Base-by-base conservation (phyloP, 2,113 vertebrate species). In the Gymnogyps californianus region DNA sequence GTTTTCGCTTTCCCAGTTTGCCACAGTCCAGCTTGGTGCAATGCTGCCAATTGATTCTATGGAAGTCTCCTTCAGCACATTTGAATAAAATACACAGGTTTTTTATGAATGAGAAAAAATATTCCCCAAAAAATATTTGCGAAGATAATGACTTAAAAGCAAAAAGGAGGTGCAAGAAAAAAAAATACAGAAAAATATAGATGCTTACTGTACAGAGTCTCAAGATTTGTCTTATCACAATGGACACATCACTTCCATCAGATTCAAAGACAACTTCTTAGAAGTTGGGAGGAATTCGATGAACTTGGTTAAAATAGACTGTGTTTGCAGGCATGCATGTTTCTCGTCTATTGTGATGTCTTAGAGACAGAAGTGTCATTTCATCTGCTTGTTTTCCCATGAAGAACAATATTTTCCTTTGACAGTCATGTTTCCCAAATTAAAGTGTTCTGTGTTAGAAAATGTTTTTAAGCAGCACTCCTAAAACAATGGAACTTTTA, bases 321-420 rank as follows among this genome's bases (percentile, higher is more conserved):
- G 6, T 0, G 29, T 84, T 75, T 82, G 11, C 8, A 76, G 18
- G 7, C 13, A 52, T 29, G 7, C 0, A 13, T 13, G 2, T 62
- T 80, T 89, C 25, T 40, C 46, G 3, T 24, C 29, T 90, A n/a
- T 20, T 51, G 10, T 13, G 13, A 76, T 46, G 2, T 70, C 44
- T 65, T 74, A 57, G 15, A 76, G 46, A 54, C 8, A 67, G 46
- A 87, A 55, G 3, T 9, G 2, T 22, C 40, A 87, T 42, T 85
- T 85, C 14, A 55, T 51, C 16, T 52, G 8, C 18, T 54, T 78
- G 1, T 42, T 90, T 71, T 38, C 11, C 29, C 7, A 25, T 42
- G 31, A 62, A 51, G 46, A 34, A 57, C 5, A 6, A 13, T 34
- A 44, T 36, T 57, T 72, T 55, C 11, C 4, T 44, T 74, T 76